Base-by-base conservation (phyloP, 2,113 vertebrate species). In the Macroglossus sobrinus region DNA sequence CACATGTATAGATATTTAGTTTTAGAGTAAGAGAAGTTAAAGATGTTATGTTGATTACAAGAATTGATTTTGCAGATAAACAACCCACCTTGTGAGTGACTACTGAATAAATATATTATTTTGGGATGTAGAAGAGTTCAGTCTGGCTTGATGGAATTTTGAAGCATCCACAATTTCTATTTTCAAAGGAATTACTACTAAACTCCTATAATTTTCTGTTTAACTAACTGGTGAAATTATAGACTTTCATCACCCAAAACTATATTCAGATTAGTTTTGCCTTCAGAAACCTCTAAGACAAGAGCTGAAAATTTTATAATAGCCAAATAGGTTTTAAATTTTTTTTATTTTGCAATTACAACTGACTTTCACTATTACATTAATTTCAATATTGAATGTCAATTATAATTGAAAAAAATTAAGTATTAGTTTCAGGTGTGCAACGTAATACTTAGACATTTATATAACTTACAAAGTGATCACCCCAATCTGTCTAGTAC, bases 11-110 rank as follows among this genome's bases (percentile, higher is more conserved):
- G 24, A 84, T 69, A 80, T 91, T 93, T 91, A 24, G 14, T 64
- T 93, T 96, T 79, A 80, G 15, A 91, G 28, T 84, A 40, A 91
- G 28, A 93, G 47, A 81, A 76, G 43, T 71, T 95, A 55, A 91
- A 82, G 45, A 55, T 80, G 10, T 71, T 85, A 66, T 28, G 66
- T 53, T 87, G 63, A 18, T 88, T 38, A 66, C 4, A 57, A 66
- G 38, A 96, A 89, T 35, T 75, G 26, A 84, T 69, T 88, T 91
- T 69, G 71, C 33, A 85, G 61, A 76, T 89, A 16, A 78, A 68
- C 53, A 95, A 7, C 4, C 26, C 30, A 69, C 35, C 28, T 84
- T 66, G 50, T 40, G 19, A 91, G 24, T 30, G 18, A 87, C 24
- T 94, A 22, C 43, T 75, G 16, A 92, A 53, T 74, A 22, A 91